phyloP scores from a whole-genome alignment of 2,797 vertebrate species.

The Mormyrops attenuatus region DNA sequence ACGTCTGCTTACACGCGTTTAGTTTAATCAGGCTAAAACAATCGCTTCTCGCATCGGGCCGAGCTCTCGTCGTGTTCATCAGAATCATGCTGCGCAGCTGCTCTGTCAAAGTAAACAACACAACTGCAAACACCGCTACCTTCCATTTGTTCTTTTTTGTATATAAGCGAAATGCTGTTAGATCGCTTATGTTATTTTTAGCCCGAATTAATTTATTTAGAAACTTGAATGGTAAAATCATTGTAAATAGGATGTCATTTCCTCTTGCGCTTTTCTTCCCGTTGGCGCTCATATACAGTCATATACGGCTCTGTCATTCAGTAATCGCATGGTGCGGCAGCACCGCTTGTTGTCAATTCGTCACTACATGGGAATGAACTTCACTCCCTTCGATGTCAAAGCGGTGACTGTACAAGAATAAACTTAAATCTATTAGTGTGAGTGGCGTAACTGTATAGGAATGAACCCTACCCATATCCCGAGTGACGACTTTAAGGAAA shows the following conservation, averaged over 20 bases:
- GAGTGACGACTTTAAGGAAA: background rate
- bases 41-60: constrained; percentile 7
- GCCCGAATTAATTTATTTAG: background rate
- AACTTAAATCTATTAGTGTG: background rate
- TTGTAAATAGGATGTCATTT: background rate
- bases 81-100: background rate
- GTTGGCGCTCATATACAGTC: background rate
- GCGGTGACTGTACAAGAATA: background rate
- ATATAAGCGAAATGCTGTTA: background rate
- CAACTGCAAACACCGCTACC: background rate
- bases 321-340: background rate
- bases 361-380: background rate
- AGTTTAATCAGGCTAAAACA: constrained; percentile 19
- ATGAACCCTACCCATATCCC: background rate
- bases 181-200: background rate
- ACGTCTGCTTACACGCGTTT: background rate
- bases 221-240: background rate
- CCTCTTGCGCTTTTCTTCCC: background rate
- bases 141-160: background rate
- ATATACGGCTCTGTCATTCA: background rate
- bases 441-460: background rate
- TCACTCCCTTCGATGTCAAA: background rate
- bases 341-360: background rate
- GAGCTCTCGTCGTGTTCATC: background rate
- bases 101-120: background rate